Evolutionary conservation across 1,140 invertebrate species (phyloP).

Genomic region (Pogonus chalceus): DNA sequence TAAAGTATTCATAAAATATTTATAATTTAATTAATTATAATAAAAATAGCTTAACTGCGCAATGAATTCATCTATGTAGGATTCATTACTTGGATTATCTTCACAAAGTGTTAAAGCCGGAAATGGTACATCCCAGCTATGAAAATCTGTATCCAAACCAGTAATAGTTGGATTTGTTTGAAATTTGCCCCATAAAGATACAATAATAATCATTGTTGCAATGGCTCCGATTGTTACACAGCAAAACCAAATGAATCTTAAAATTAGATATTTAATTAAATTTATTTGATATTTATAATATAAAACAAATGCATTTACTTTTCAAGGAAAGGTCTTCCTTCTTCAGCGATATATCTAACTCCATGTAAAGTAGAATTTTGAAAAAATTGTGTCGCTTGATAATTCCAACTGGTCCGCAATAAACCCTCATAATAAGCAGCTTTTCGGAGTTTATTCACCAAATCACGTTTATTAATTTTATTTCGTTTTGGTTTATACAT

Average conservation of each 20-base stretch:
- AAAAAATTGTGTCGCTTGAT: background rate
- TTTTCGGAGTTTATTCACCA: background rate
- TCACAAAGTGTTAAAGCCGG: background rate
- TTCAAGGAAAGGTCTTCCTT: slow-evolving; percentile 54
- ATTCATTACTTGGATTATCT: background rate
- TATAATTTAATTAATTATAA: background rate
- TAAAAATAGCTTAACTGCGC: background rate
- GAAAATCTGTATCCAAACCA: slow-evolving; percentile 60
- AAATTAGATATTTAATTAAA: slow-evolving; percentile 23
- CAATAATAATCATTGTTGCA: slow-evolving; percentile 56
- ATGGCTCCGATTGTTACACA: slow-evolving; percentile 53
- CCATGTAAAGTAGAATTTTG: slow-evolving; percentile 1
- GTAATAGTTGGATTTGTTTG: slow-evolving; percentile 71
- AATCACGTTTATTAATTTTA: background rate
- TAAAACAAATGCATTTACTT: slow-evolving; percentile 38
- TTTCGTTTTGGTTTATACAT: too few species aligned
- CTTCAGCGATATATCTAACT: slow-evolving; percentile 58
- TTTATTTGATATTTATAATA: background rate
- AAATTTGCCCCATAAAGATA: slow-evolving; percentile 66
- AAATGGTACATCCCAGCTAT: slow-evolving; percentile 24
- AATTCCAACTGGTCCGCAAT: background rate
- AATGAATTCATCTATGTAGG: background rate
- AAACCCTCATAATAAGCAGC: background rate
- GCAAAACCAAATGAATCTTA: slow-evolving; percentile 62
- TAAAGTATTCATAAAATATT: background rate